Base-by-base conservation (phyloP, 1,140 invertebrate genomes). In the Lepidurus apus region DNA sequence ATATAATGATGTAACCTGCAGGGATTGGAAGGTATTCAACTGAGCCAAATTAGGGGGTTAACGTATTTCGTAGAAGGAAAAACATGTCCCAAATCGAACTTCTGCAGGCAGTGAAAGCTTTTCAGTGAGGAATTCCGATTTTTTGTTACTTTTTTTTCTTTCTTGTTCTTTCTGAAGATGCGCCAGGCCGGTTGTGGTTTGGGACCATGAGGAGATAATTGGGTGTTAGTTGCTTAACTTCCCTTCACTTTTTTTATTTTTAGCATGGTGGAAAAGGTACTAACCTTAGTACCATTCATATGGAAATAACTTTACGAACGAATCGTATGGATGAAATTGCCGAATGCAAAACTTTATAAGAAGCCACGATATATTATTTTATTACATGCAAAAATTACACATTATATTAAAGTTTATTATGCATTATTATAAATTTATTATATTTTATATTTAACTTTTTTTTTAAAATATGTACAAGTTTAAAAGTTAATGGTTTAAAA, bases 161-260 rank as follows among this genome's bases (percentile, higher is more conserved):
- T 65, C 21, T 65, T 13, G 45, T 10, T 10, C 10, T n/a, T 9
- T 13, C 5, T 65, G 53, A 65, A 65, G 53, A 65, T 65, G 53
- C 53, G 53, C 53, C 13, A 65, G 53, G 13, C 53, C 34, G 21
- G n/a, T 65, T 65, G 53, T 65, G 53, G 53, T 65, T 65, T 65
- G 21, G 53, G 53, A 65, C 17, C 53, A 21, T 4, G 45, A 17
- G 21, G 53, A 65, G 47, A 17, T 65, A 65, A 65, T 65, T 65
- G 53, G 8, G 53, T 65, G 13, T 65, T 65, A 65, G 53, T 13
- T 5, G 53, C 53, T 21, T n/a, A 65, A 65, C n/a, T 65, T 65
- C 53, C 53, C 53, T 13, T 65, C 47, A 65, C 47, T 21, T 65
- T 65, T 7, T 65, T 65, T 1, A 1, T 47, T 8, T 65, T 65